These are phyloP conservation scores for Ia io DNA, from an alignment of 2,113 vertebrate genomes.

Conservation along the genomic window DNA sequence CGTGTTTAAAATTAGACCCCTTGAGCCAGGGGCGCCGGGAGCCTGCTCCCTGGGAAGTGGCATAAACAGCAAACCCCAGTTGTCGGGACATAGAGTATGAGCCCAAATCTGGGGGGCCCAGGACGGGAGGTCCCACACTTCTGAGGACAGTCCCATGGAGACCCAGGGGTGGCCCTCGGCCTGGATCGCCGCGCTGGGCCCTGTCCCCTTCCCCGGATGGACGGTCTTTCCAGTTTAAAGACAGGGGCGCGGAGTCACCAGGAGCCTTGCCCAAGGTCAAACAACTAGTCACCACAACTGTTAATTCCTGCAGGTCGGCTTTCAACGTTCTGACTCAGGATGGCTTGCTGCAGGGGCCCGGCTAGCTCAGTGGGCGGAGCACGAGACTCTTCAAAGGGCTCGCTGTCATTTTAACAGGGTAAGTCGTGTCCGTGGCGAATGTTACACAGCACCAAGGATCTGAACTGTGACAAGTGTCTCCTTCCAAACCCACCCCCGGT, in stretches of 20 bases:
- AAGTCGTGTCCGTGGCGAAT: not conserved
- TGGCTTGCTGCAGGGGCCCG: not conserved
- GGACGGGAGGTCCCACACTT: not conserved
- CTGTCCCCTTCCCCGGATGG: not conserved
- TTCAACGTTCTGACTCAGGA: not conserved
- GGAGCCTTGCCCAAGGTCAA: not conserved
- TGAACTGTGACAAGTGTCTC: not conserved
- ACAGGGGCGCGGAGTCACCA: not conserved
- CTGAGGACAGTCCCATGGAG: not conserved
- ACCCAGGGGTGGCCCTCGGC: not conserved
- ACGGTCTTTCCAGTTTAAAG: not conserved
- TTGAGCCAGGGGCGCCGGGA: not conserved
- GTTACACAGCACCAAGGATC: not conserved
- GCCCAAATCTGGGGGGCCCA: not conserved
- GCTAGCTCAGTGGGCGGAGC: too few relatives aligned
- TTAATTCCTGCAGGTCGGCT: not conserved
- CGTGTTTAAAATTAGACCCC: constrained; percentile 58
- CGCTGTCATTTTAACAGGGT: not conserved
- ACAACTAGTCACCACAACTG: not conserved
- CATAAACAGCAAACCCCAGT: not conserved
- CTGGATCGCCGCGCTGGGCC: rapidly evolving
- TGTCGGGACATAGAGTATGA: not conserved
- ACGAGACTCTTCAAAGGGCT: not conserved
- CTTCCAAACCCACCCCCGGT: not conserved
- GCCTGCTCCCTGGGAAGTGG: not conserved